phyloP scores from a whole-genome alignment of 1,140 invertebrate genomes.

The Hylaeus volcanicus region DNA sequence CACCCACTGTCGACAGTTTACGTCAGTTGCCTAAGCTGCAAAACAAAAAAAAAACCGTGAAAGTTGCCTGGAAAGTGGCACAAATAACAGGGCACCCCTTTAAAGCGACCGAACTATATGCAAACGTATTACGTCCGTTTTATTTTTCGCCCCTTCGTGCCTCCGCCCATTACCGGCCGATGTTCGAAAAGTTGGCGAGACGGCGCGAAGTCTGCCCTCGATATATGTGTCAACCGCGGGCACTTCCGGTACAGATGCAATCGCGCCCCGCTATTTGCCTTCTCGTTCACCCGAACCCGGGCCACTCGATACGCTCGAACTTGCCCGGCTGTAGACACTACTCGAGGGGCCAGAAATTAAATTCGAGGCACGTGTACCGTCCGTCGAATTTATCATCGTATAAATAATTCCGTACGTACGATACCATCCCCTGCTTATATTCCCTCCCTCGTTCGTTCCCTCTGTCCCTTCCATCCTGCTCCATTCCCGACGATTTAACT shows the following conservation, averaged over 20 bases:
- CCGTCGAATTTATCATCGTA: constrained; percentile 27
- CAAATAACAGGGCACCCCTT: too few relatives aligned
- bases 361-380: neutral
- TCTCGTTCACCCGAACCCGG: neutral
- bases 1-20: too few relatives aligned
- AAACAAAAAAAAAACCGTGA: too few relatives aligned
- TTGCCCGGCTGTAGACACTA: neutral
- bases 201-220: neutral
- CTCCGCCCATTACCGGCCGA: too few relatives aligned
- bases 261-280: constrained; percentile 23
- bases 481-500: neutral
- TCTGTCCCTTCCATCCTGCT: neutral
- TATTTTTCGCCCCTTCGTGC: too few relatives aligned
- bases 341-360: constrained; percentile 15
- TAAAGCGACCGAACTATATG: too few relatives aligned
- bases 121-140: too few relatives aligned
- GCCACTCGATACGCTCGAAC: constrained; percentile 8
- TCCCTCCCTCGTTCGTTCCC: too few relatives aligned
- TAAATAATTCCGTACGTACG: constrained; percentile 38
- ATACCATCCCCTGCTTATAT: neutral
- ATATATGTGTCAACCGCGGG: neutral
- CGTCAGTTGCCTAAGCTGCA: too few relatives aligned
- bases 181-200: neutral
- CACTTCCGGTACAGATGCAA: constrained; percentile 30
- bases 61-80: too few relatives aligned